Base-by-base conservation (phyloP, 2,113 vertebrate genomes). In the Pterocles gutturalis region DNA sequence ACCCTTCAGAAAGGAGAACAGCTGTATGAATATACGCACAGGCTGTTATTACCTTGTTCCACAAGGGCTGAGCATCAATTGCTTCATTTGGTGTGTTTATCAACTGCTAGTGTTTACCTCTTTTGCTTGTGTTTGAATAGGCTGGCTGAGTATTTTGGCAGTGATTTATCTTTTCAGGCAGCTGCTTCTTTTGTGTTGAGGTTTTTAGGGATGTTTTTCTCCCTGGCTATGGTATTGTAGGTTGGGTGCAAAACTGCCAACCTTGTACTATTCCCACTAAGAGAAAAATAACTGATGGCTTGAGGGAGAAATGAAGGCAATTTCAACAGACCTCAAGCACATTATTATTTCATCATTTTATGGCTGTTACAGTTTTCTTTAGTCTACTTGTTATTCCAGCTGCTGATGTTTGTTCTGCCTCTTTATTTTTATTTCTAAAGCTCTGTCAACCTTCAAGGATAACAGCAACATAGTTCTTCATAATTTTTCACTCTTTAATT, bases 101-200 rank as follows among this genome's bases (percentile, higher is more conserved):
- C 83, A 96, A 38, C 60, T 81, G 77, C 43, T 93, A 72, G 72
- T 83, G 79, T 96, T 97, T 96, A 77, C 86, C 60, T 83, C 17
- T 5, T 90, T 81, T 72, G 28, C 76, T 81, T n/a, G 48, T 81
- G 48, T 97, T 96, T 97, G 83, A 83, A 93, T 94, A 76, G 79
- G 66, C 34, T 97, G 69, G 90, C 81, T 95, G 80, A 93, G 64
- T 70, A 86, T 76, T 87, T 91, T 97, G 94, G 93, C 94, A 90
- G 81, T 89, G 81, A 95, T 93, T 96, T 93, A 72, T 97, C 90
- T 96, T 97, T 94, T 72, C 65, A 94, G 84, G 80, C 93, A 97
- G 90, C 87, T 97, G 88, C 13, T 98, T 48, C 93, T 96, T 97
- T 97, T 93, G 83, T 96, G 71, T n/a, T 92, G 79, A 82, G 54